Base-by-base conservation (phyloP, 2,888 invertebrate species). In the Polymixis flavicincta region DNA sequence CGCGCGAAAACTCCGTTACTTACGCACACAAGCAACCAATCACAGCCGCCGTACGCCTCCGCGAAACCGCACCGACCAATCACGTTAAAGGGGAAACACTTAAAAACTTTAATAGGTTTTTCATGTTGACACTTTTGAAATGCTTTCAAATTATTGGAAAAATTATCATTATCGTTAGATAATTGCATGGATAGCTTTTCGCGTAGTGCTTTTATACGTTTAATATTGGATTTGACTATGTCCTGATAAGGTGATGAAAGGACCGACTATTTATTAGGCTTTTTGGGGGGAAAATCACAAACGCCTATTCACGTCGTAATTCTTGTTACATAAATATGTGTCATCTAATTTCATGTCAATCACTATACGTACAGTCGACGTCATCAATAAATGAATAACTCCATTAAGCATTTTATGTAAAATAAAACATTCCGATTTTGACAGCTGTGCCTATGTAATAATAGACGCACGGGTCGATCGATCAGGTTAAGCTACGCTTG, bases 41-140 rank as follows among this genome's bases (percentile, higher is more conserved):
- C 90, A 88, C 86, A 81, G 84, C 76, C 81, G 68, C 71, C 90
- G 90, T 82, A 93, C 95, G 94, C 95, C 95, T 94, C 93, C 94
- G 91, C 92, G 80, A 85, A 85, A 85, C 82, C 57, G 59, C 52
- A 42, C 77, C 82, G 50, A 78, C 96, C 95, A 96, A 96, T 95
- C 90, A 78, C 87, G 82, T 72, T 81, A 91, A 91, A 93, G 93
- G 93, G 89, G 91, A 93, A 88, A 91, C 93, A 94, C 94, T 95
- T 92, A 90, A 94, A 94, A 93, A 93, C 90, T 95, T 95, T 95
- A 95, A 95, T 93, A 94, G 93, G 94, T 92, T 95, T 95, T 94
- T 93, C 94, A 90, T 95, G 95, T 95, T 90, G 89, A 89, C 91
- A 89, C 90, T 91, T 89, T 90, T 89, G 89, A 89, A 88, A 89